Percentiles rank a stretch among this genome's conserved stretches.
Conservation (phyloP, 2,888 invertebrate genomes). For the Phaonia tiefii region DNA sequence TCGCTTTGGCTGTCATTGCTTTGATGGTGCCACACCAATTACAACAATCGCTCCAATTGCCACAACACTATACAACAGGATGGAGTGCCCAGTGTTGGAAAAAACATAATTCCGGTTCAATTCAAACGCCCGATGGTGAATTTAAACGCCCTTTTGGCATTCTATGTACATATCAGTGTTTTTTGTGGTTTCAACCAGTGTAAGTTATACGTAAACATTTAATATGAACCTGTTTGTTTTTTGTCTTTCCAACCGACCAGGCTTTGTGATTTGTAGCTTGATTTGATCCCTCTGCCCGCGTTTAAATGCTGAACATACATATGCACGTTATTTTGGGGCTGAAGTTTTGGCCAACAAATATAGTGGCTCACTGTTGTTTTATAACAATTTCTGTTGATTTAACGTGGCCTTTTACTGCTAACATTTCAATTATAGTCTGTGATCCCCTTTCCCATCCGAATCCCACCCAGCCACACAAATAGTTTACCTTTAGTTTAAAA, state of each 20-base stretch:
- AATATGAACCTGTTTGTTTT: background rate
- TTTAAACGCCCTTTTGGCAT: conserved; percentile 79
- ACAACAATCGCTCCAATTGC: background rate
- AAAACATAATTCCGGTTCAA: conserved; percentile 78
- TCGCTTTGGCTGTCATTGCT: background rate
- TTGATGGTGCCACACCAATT: conserved; percentile 30
- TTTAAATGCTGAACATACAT: too few relatives aligned
- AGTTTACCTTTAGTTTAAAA: too few relatives aligned
- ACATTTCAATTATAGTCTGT: conserved; percentile 61
- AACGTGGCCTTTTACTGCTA: conserved; percentile 48
- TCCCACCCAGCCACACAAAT: too few relatives aligned
- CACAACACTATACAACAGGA: conserved; percentile 67
- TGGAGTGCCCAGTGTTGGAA: conserved; percentile 79
- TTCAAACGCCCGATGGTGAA: conserved; percentile 79
- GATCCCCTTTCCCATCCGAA: background rate
- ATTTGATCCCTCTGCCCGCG: background rate
- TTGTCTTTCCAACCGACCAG: background rate
- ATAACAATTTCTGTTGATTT: conserved; percentile 32
- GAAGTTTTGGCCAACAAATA: background rate
- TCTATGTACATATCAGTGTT: conserved; percentile 79
- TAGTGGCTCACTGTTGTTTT: background rate
- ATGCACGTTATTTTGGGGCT: background rate
- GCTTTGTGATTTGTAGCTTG: background rate
- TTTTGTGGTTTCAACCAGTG: conserved; percentile 79
- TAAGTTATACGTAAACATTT: conserved; percentile 71